A percentile compares a stretch with the other conserved stretches of the same genome.
Conservation (phyloP, 2,113 vertebrate species). For the Oreochromis spilurus region DNA sequence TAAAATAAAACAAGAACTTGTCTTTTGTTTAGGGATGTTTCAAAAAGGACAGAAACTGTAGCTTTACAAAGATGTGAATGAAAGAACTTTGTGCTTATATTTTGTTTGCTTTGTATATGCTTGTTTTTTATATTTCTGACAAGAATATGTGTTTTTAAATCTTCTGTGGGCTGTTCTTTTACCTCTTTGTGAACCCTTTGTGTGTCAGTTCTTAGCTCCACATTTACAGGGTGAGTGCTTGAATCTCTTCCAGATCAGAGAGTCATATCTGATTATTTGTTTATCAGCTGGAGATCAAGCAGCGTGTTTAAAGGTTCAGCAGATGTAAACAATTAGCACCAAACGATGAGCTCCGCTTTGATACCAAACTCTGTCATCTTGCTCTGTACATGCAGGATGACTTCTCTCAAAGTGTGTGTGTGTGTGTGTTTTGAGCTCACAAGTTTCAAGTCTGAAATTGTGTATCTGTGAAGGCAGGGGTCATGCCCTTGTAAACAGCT, state of each 20-base stretch:
- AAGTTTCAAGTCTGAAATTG: background rate
- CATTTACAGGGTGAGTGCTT: conserved; percentile 11
- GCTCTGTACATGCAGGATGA: background rate
- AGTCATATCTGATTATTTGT: conserved; percentile 50
- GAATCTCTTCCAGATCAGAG: conserved; percentile 42
- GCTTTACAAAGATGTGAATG: background rate
- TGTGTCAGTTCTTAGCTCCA: conserved; percentile 14
- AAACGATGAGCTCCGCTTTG: conserved; percentile 46
- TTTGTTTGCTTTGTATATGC: background rate
- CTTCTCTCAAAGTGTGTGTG: background rate
- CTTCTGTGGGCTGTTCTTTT: conserved; percentile 40
- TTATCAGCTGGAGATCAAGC: conserved; percentile 47
- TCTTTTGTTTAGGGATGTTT: background rate
- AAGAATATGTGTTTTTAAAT: conserved; percentile 27
- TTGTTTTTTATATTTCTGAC: conserved; percentile 3
- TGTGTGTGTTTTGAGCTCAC: background rate
- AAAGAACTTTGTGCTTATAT: background rate
- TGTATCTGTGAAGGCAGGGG: background rate
- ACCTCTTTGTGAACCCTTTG: conserved; percentile 35
- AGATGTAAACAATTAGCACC: conserved; percentile 61
- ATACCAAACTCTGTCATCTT: conserved; percentile 22
- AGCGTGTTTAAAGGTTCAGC: conserved; percentile 20
- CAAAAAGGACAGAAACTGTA: background rate
- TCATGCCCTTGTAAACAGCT: conserved; percentile 66
- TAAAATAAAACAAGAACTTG: background rate